Base-by-base conservation (phyloP, 1,140 invertebrate species). In the Drosophila triauraria region DNA sequence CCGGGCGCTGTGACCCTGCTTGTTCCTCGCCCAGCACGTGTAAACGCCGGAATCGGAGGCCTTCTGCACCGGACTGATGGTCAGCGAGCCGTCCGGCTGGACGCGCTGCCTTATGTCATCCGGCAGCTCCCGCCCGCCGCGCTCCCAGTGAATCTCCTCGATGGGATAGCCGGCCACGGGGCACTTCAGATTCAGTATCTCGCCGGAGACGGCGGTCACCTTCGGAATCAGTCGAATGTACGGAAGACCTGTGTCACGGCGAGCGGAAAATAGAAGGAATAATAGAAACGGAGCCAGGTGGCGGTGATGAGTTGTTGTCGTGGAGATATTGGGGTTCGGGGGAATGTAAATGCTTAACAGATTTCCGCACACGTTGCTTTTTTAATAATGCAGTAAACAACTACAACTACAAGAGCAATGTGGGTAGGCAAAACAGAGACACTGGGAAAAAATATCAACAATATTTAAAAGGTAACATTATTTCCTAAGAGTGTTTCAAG, bases 131-230 rank as follows among this genome's bases (percentile, higher is more conserved):
- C 95, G 94, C n/a, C 95, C 96, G 46, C 94, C 95, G 87, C 96
- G 95, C 88, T 96, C 96, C 97, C 97, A 98, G 42, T 95, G 95
- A 64, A 97, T 96, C 78, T 96, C 95, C 70, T 96, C 95, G 64
- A 98, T 96, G 8, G 97, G 97, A 92, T 97, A 97, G 4, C 97
- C 92, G 6, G 96, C 96, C 0, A 97, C 97, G 8, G 97, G 97
- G 93, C 97, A 98, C 85, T 96, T 96, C 17, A 98, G 93, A 48
- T 95, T 94, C 56, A 98, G 93, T 53, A 94, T 95, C 91, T 97
- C 96, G 38, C 97, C 97, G 1, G 97, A 96, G 6, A 98, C 96
- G 1, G 96, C 97, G 27, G 97, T 97, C 50, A 98, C 95, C 93
- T 97, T 97, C 2, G 96, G 95, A 92, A 98, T 97, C 13, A 95